phyloP scores from a whole-genome alignment of 2,888 invertebrate genomes.

The Hirtodrosophila confusa region DNA sequence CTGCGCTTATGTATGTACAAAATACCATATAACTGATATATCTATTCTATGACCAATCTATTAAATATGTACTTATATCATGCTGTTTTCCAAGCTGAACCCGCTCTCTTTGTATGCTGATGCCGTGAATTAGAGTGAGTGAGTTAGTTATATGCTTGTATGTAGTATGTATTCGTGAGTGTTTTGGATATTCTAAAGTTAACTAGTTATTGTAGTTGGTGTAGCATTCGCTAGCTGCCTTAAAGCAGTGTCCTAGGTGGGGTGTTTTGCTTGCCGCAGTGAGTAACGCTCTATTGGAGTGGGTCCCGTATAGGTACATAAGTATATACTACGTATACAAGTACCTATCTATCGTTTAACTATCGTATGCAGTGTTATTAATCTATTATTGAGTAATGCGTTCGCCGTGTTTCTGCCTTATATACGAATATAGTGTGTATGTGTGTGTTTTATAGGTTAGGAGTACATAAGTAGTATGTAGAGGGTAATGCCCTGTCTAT shows the following conservation, averaged over 20 bases:
- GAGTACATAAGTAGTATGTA: background rate
- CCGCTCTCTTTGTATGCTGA: conserved; percentile 39
- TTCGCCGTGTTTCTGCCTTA: conserved; percentile 22
- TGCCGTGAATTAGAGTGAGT: conserved; percentile 35
- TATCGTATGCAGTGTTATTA: conserved; percentile 26
- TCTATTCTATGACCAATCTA: conserved; percentile 24
- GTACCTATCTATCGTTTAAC: conserved; percentile 50
- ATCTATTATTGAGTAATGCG: conserved; percentile 37
- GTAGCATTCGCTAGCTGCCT: conserved; percentile 73
- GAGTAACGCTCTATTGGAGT: conserved; percentile 68
- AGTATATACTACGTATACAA: conserved; percentile 24
- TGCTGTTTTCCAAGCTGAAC: conserved; percentile 47
- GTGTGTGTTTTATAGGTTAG: background rate
- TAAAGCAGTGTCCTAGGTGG: conserved; percentile 77
- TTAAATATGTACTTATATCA: conserved; percentile 17
- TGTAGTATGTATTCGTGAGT: conserved; percentile 19
- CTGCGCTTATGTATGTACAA: conserved; percentile 41
- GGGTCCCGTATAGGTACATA: conserved; percentile 69
- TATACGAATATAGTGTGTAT: conserved; percentile 1
- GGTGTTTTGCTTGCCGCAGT: conserved; percentile 71
- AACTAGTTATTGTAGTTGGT: conserved; percentile 61
- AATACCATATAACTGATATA: conserved; percentile 47
- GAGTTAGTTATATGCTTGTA: conserved; percentile 6
- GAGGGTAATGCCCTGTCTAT: conserved; percentile 38
- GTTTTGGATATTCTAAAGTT: conserved; percentile 37